Conservation (phyloP, 2,797 vertebrate species). For the Apogon talboti region DNA sequence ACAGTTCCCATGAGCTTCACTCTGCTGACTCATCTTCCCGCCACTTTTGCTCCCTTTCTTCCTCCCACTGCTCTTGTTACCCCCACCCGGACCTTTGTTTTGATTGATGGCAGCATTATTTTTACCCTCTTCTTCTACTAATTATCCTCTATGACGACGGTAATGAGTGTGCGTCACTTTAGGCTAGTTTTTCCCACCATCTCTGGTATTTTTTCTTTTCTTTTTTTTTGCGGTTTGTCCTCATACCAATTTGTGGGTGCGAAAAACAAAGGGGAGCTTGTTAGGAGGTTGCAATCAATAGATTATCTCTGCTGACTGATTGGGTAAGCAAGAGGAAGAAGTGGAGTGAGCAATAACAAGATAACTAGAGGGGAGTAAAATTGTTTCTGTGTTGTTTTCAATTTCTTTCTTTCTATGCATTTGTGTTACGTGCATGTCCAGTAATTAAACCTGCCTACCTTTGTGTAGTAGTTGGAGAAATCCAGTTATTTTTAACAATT, state of each 20-base stretch:
- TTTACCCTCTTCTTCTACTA: slow-evolving; percentile 60
- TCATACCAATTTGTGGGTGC: slow-evolving; percentile 77
- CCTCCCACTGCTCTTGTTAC: slow-evolving; percentile 21
- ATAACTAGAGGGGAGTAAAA: slow-evolving; percentile 34
- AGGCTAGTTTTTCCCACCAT: slow-evolving; percentile 61
- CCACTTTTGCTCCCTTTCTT: slow-evolving; percentile 49
- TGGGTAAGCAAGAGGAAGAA: slow-evolving; percentile 40
- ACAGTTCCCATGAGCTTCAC: slow-evolving; percentile 66
- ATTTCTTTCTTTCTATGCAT: slow-evolving; percentile 32
- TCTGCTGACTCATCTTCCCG: slow-evolving; percentile 64
- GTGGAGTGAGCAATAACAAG: slow-evolving; percentile 30
- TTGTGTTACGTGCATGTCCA: slow-evolving; percentile 22
- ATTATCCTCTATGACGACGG: slow-evolving; percentile 70
- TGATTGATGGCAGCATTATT: slow-evolving; percentile 57
- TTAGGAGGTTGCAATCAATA: slow-evolving; percentile 81
- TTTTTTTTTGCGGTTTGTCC: slow-evolving; percentile 44
- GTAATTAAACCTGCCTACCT: background rate
- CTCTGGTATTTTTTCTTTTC: slow-evolving; percentile 36
- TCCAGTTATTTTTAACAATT: background rate
- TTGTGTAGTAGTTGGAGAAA: background rate
- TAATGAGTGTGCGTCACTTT: slow-evolving; percentile 75
- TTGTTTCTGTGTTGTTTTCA: slow-evolving; percentile 32
- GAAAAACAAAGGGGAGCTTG: slow-evolving; percentile 87
- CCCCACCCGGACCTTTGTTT: slow-evolving; percentile 43
- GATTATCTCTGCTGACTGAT: slow-evolving; percentile 64